Evolutionary conservation across 2,888 invertebrate genomes (phyloP), one percentile per base, ranked within the genome.

Genomic region (Subacronicta megacephala): DNA sequence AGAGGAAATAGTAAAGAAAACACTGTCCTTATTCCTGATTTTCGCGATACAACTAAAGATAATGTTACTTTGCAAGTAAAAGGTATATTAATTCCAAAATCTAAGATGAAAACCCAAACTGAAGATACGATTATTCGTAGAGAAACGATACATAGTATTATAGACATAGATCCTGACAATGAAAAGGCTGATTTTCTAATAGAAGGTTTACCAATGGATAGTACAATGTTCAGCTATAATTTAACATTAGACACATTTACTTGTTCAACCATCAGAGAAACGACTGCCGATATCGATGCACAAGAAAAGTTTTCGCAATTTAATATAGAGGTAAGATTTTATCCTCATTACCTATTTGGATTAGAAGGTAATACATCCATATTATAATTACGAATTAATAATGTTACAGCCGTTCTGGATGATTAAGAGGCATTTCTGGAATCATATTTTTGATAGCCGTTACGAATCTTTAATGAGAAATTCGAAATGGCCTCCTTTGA

Each of bases 381-480:
- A n/a, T n/a, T n/a, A n/a, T n/a, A n/a, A n/a, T n/a, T n/a, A 58
- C 17, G 7, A 7, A 18, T 43, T 26, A 2, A 52, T 56, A 1
- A 17, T 54, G 47, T 78, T 79, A 16, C 69, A 93, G 93, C 89
- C 92, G 3, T 42, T 75, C 0, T 93, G 93, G 93, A 69, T 83
- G 26, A 13, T 13, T 5, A 86, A 83, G 45, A 87, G 76, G 59
- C 80, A 83, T 31, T 93, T 76, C 72, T 93, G 93, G 93, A 88
- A 88, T 66, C 67, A 72, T 23, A 80, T 92, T 50, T 93, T 88
- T 62, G 88, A 93, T 31, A 89, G 85, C 49, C 89, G 93, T 1
- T 93, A 93, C 58, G 91, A 90, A 72, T 81, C 85, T 5, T 68
- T 93, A 7, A 90, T 93, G 92, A 84, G 90, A 68, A 90, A 85